phyloP scores from a whole-genome alignment of 1,140 invertebrate species.

The Caenorhabditis inopinata region DNA sequence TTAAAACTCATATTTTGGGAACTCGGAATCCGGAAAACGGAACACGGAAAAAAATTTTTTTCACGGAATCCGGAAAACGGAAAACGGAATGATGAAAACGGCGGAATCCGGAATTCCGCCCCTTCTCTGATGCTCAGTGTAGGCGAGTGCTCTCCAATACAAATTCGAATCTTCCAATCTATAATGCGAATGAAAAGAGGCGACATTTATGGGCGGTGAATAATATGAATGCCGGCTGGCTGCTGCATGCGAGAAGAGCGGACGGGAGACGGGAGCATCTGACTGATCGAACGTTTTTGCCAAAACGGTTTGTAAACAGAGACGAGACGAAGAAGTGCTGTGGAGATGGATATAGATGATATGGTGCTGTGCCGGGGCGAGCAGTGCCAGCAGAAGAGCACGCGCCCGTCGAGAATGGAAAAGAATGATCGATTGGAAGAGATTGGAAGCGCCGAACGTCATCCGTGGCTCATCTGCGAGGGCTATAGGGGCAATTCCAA shows the following conservation, averaged over 20 bases:
- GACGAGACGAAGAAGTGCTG: not conserved
- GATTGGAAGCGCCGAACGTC: not conserved
- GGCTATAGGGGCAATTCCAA: too few relatives aligned
- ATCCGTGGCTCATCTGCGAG: not conserved
- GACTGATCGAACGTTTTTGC: slow-evolving; percentile 11
- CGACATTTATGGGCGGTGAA: not conserved
- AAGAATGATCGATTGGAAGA: not conserved
- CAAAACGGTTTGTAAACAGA: slow-evolving; percentile 16
- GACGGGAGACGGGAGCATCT: not conserved
- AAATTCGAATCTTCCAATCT: not conserved
- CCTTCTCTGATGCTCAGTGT: too few relatives aligned
- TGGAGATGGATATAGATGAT: slow-evolving; percentile 14
- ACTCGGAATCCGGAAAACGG: too few relatives aligned
- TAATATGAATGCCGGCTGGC: not conserved
- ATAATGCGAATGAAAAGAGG: not conserved
- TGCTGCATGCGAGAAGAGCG: not conserved
- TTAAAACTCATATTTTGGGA: too few relatives aligned
- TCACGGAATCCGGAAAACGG: too few relatives aligned
- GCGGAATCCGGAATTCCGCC: too few relatives aligned
- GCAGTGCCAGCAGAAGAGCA: too few relatives aligned
- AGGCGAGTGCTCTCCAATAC: not conserved
- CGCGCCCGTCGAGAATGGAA: not conserved
- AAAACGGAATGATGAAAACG: too few relatives aligned
- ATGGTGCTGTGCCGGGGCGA: not conserved
- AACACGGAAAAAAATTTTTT: too few relatives aligned